Percentiles rank a stretch among this genome's conserved stretches.
Evolutionary conservation across 2,888 invertebrate species (phyloP).

Genomic region (Agelastica alni): DNA sequence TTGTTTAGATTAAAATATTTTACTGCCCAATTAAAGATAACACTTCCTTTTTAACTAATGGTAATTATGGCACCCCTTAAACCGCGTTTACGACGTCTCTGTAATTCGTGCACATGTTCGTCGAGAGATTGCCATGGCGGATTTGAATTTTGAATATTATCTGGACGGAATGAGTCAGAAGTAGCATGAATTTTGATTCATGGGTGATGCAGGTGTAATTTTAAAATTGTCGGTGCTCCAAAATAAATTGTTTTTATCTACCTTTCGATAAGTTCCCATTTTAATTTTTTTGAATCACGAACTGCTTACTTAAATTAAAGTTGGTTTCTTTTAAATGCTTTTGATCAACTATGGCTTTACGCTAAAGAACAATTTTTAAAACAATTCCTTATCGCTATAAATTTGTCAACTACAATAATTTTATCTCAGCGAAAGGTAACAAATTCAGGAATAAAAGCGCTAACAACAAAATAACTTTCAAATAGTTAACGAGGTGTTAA

Average conservation of each 20-base stretch:
- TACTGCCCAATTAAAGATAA: too few species aligned
- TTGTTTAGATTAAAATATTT: too few species aligned
- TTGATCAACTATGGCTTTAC: too few species aligned
- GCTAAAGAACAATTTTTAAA: too few species aligned
- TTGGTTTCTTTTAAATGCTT: too few species aligned
- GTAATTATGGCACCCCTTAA: too few species aligned
- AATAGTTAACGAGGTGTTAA: constrained; percentile 27
- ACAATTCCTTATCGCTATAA: background rate
- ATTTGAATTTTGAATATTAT: background rate
- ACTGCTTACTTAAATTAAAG: too few species aligned
- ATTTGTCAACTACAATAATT: background rate
- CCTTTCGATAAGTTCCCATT: too few species aligned
- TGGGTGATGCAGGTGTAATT: background rate
- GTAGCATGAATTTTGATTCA: background rate
- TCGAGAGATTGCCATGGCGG: background rate
- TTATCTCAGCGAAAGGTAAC: constrained; percentile 4
- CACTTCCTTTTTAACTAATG: too few species aligned
- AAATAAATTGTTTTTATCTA: too few species aligned
- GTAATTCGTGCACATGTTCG: background rate
- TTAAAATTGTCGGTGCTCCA: background rate
- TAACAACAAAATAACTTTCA: constrained; percentile 15
- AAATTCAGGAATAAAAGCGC: background rate
- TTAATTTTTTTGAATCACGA: too few species aligned
- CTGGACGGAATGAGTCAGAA: background rate
- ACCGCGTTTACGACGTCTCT: too few species aligned